Evolutionary conservation across 2,888 invertebrate species (phyloP), one percentile per base, ranked within the genome.

Genomic region (Zygogramma bicolorata): DNA sequence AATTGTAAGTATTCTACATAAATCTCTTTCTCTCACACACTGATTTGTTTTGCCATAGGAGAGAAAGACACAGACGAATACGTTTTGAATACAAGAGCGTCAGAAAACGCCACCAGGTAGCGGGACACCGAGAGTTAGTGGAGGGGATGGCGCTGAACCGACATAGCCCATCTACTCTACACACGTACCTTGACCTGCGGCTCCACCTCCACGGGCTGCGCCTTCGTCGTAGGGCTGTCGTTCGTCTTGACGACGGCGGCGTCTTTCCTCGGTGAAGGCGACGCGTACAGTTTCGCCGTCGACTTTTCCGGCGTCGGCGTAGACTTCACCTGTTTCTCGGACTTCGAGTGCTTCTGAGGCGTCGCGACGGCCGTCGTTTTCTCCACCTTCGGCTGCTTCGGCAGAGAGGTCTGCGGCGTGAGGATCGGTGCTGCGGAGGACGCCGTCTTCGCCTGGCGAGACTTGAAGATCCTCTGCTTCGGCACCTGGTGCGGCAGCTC

Each of bases 401-500:
- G 40, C 8, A 40, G 15, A 10, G 29, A 6, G n/a, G n/a, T n/a
- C 27, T 58, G 58, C 3, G 66, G 20, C 4, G 57, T 5, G 15
- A 20, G 38, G 29, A 40, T 3, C 13, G 22, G 25, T 4, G 42
- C 31, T 13, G 59, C 40, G 15, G 31, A 13, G 20, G 29, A n/a
- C n/a, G n/a, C n/a, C n/a, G n/a, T 6, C 25, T 66, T 76, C 3
- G 34, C 22, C 5, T 49, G 68, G 29, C 74, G 65, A n/a, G 71
- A 69, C 60, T 70, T 75, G 40, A 75, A 63, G 20, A 76, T 66
- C 15, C 75, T 68, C 46, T 70, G 75, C 57, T 72, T 80, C 2
- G 81, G 81, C 3, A 71, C 67, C 53, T 80, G 74, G 67, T 73
- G 73, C 0, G 89, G 89, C 22, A 90, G 81, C 76, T 90, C 90